A percentile compares a stretch with the other conserved stretches of the same genome.
Conservation (phyloP, 1,140 invertebrate species). For the Neodiprion fabricii region DNA sequence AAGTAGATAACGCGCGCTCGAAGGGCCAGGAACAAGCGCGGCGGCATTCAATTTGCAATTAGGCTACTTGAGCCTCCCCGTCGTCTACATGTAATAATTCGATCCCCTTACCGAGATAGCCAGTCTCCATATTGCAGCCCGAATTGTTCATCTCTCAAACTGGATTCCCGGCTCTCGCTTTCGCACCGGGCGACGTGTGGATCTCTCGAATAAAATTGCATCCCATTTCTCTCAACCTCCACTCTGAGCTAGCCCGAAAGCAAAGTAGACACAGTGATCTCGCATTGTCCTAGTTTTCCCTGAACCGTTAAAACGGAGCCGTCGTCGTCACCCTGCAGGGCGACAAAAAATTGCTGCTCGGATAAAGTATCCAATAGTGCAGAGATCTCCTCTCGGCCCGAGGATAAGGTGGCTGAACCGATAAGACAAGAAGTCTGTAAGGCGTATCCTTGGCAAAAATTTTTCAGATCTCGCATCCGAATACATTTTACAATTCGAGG, state of each 20-base stretch:
- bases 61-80: background rate
- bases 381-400: too few species aligned
- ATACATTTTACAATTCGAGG: too few species aligned
- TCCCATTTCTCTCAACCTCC: constrained; percentile 2
- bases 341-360: too few species aligned
- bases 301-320: background rate
- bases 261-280: background rate
- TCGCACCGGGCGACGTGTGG: background rate
- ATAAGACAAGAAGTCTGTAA: too few species aligned
- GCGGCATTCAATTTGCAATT: constrained; percentile 7
- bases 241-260: background rate
- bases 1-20: constrained; percentile 1
- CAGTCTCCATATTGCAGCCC: background rate
- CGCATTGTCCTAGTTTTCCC: constrained; percentile 1
- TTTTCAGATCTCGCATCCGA: too few species aligned
- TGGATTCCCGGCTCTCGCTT: background rate
- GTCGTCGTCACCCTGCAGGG: too few species aligned
- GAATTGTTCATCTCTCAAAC: background rate
- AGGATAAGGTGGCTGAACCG: too few species aligned
- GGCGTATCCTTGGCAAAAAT: too few species aligned
- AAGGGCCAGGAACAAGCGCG: constrained; percentile 1
- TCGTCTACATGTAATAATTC: background rate
- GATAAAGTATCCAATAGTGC: too few species aligned
- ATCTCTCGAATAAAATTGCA: background rate
- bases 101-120: background rate